Base-by-base conservation (phyloP, 2,113 vertebrate genomes). In the Chroicocephalus ridibundus region DNA sequence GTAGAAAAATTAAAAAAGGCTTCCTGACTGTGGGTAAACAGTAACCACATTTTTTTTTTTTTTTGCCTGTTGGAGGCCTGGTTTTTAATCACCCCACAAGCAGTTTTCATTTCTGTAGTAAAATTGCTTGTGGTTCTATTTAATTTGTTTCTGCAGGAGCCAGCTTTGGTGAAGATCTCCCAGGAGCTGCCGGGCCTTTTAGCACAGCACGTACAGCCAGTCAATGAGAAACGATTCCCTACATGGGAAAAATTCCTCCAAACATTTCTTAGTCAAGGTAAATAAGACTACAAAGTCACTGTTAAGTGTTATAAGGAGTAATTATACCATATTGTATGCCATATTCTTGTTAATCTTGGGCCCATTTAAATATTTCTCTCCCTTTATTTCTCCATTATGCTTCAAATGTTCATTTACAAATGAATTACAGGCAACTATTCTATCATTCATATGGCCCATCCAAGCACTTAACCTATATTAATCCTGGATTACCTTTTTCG, bases 211-310 rank as follows among this genome's bases (percentile, higher is more conserved):
- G 98, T 98, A 77, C 98, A 97, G 95, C 98, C 98, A 96, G 98
- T 98, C 98, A 98, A 98, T 98, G 98, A 97, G 96, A 99, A 98
- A 97, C 97, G 96, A 98, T 99, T 98, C 98, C 98, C 99, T 95
- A 98, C 98, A 96, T 99, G 99, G 99, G 97, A 97, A 96, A 98
- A 98, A 98, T 99, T 99, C 98, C 98, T 99, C 93, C 98, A 98
- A 96, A 98, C 98, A 86, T 99, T 99, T 98, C 98, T 99, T 96
- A 98, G 97, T 98, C 98, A 99, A 98, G 99, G 99, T 99, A 98
- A 98, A 98, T 98, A 98, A 98, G 98, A 97, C 98, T 98, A 96
- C 85, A 97, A 97, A 97, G 96, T 97, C 93, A 81, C 97, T 96
- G 82, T 31, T 69, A 96, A 98, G 94, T 96, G 86, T 89, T 95